Conservation (phyloP, 2,113 vertebrate species). For the Acanthisitta chloris region DNA sequence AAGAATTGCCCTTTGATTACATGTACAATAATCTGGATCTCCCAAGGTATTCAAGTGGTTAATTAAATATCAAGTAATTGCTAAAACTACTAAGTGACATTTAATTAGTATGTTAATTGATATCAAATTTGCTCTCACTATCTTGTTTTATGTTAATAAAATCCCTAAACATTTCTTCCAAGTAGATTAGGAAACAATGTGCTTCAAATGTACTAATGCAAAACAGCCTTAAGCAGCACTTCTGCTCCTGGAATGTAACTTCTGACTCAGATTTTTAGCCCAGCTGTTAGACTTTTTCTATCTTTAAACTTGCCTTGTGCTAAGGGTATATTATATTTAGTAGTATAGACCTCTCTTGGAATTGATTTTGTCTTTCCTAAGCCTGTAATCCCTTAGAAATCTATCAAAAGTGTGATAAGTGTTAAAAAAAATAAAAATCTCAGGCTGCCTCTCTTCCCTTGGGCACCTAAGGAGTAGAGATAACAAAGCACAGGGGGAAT, state of each 20-base stretch:
- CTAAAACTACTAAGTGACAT: constrained; percentile 73
- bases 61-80: constrained; percentile 77
- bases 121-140: constrained; percentile 70
- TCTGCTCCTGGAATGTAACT: background rate
- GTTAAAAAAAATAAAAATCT: background rate
- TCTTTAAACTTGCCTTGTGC: background rate
- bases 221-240: constrained; percentile 24
- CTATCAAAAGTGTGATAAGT: background rate
- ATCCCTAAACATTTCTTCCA: constrained; percentile 66
- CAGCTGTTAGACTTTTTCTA: background rate
- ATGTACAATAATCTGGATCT: constrained; percentile 53
- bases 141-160: constrained; percentile 75
- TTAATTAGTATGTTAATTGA: constrained; percentile 77
- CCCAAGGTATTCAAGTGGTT: constrained; percentile 68
- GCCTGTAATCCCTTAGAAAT: background rate
- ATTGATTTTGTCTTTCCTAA: background rate
- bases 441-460: background rate
- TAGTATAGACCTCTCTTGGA: background rate
- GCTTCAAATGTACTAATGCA: constrained; percentile 35
- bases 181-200: constrained; percentile 65
- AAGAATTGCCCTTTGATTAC: constrained; percentile 67
- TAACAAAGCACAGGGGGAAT: background rate
- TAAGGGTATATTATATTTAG: background rate
- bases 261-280: background rate
- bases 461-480: rapidly evolving